phyloP scores from a whole-genome alignment of 2,888 invertebrate species.

The Tinea trinotella region DNA sequence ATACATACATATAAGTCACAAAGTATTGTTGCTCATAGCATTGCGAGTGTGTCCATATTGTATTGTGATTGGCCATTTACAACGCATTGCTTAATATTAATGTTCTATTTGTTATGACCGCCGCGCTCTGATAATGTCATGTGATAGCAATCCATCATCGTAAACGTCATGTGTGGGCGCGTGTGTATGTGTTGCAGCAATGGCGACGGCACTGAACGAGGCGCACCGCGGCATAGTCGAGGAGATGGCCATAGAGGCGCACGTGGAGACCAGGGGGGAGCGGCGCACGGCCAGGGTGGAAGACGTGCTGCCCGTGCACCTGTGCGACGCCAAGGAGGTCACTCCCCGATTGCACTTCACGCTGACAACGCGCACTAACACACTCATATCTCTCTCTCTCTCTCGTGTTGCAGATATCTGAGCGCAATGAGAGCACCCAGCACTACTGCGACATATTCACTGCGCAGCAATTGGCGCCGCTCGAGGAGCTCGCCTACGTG shows the following conservation, averaged over 20 bases:
- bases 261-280: conserved; percentile 44
- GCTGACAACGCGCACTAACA: background rate
- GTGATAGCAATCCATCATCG: background rate
- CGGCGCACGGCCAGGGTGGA: conserved; percentile 44
- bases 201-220: conserved; percentile 46
- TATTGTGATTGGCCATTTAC: too few species aligned
- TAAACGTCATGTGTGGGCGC: background rate
- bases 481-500: conserved; percentile 54
- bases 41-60: too few species aligned
- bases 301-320: conserved; percentile 48
- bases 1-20: too few species aligned
- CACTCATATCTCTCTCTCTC: background rate
- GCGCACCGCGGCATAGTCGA: conserved; percentile 54
- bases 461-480: conserved; percentile 45
- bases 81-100: too few species aligned
- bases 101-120: too few species aligned
- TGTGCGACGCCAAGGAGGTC: conserved; percentile 49
- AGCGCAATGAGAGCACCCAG: conserved; percentile 39
- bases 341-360: background rate
- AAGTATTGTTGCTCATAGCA: too few species aligned
- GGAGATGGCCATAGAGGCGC: conserved; percentile 44
- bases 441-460: conserved; percentile 61
- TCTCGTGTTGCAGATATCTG: conserved; percentile 33
- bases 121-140: background rate
- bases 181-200: conserved; percentile 25